A percentile compares a stretch with the other conserved stretches of the same genome.
phyloP scores from a whole-genome alignment of 2,888 invertebrate genomes.

The Tipula helvola region DNA sequence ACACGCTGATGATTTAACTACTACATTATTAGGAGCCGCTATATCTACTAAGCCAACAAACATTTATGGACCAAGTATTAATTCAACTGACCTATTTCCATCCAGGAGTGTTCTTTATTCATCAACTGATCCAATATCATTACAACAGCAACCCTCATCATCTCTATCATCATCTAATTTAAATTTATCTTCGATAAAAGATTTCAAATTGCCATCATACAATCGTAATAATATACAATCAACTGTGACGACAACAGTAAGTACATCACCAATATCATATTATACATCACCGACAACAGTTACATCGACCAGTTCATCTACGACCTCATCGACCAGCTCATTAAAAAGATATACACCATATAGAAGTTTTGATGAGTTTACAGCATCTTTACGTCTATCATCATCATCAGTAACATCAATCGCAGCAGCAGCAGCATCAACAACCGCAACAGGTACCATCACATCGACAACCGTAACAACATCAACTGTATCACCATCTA shows the following conservation, averaged over 20 bases:
- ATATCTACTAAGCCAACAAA: conserved; percentile 28
- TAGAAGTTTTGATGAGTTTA: conserved; percentile 11
- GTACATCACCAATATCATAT: conserved; percentile 23
- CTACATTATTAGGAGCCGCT: conserved; percentile 21
- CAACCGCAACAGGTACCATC: conserved; percentile 15
- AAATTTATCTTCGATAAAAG: conserved; percentile 6
- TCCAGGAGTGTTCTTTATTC: conserved; percentile 16
- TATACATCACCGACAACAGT: conserved; percentile 31
- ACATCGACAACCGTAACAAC: conserved; percentile 19
- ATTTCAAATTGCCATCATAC: conserved; percentile 7
- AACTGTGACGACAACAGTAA: conserved; percentile 10
- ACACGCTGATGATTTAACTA: conserved; percentile 8
- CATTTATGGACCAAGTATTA: conserved; percentile 21
- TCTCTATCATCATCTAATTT: conserved; percentile 5
- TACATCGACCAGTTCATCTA: conserved; percentile 30
- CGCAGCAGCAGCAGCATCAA: conserved; percentile 16
- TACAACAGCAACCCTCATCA: not conserved
- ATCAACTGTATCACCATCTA: conserved; percentile 13
- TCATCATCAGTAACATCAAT: conserved; percentile 17
- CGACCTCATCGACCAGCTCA: conserved; percentile 21
- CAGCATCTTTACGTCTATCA: conserved; percentile 11
- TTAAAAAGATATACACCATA: conserved; percentile 20
- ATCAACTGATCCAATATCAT: conserved; percentile 12
- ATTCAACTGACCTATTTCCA: conserved; percentile 14
- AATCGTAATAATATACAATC: not conserved